Percentiles rank a stretch among this genome's conserved stretches.
Conservation (phyloP, 2,797 vertebrate genomes). For the Phrynocephalus guinanensis region DNA sequence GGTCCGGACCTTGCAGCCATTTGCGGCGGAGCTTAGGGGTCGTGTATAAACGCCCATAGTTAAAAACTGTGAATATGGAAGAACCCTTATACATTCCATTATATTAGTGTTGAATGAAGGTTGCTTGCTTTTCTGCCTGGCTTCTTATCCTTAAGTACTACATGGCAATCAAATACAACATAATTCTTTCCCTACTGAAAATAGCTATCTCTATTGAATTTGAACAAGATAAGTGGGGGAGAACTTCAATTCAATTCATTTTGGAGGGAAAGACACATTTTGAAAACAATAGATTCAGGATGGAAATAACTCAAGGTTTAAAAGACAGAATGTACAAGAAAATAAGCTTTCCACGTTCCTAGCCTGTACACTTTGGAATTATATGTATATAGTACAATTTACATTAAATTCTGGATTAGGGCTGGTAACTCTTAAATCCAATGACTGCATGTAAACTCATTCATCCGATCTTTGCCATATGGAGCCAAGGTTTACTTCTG, state of each 20-base stretch:
- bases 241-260: not conserved
- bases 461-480: not conserved
- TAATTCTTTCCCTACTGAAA: too few relatives aligned
- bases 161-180: too few relatives aligned
- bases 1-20: too few relatives aligned
- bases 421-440: not conserved
- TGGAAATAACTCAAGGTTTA: not conserved
- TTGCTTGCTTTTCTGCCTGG: too few relatives aligned
- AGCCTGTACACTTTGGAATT: too few relatives aligned
- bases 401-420: not conserved
- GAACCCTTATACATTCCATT: too few relatives aligned
- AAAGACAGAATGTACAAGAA: not conserved
- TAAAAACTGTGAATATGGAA: too few relatives aligned
- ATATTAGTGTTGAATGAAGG: too few relatives aligned
- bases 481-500: not conserved
- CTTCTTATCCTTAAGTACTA: too few relatives aligned
- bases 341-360: not conserved
- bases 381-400: not conserved
- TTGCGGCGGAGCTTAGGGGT: too few relatives aligned
- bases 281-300: not conserved
- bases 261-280: not conserved
- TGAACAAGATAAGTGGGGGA: not conserved
- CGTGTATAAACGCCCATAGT: too few relatives aligned
- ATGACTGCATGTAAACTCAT: constrained; percentile 1
- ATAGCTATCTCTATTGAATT: not conserved